A percentile compares a stretch with the other conserved stretches of the same genome.
Evolutionary conservation across 2,888 invertebrate genomes (phyloP).

Genomic region (Epistrophella euchroma): DNA sequence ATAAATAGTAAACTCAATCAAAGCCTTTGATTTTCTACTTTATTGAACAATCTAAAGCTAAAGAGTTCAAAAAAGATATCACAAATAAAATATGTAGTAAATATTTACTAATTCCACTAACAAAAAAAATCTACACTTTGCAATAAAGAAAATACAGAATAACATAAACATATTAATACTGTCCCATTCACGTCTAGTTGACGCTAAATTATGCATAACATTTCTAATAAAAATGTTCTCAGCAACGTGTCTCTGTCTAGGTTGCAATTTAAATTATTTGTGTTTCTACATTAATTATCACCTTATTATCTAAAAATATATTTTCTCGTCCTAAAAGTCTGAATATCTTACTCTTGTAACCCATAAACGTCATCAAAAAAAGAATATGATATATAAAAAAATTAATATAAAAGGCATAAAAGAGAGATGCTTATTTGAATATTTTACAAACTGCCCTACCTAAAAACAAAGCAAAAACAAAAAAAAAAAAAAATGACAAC

Average conservation of each 20-base stretch:
- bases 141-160: neutral
- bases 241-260: conserved; percentile 24
- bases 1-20: too few species aligned
- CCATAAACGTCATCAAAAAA: conserved; percentile 61
- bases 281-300: conserved; percentile 24
- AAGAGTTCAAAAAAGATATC: neutral
- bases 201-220: neutral
- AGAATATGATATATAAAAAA: neutral
- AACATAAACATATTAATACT: neutral
- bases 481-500: conserved; percentile 19
- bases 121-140: neutral
- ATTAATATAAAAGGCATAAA: conserved; percentile 29
- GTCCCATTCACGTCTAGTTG: conserved; percentile 8
- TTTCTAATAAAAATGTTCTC: neutral
- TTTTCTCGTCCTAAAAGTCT: conserved; percentile 53
- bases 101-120: too few species aligned
- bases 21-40: too few species aligned
- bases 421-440: conserved; percentile 50
- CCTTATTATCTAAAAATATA: conserved; percentile 50
- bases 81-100: too few species aligned
- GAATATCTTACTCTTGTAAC: conserved; percentile 65
- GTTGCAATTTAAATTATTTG: conserved; percentile 8
- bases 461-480: conserved; percentile 16
- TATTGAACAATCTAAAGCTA: neutral
- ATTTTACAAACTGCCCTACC: conserved; percentile 47